Evolutionary conservation across 2,113 vertebrate species (phyloP), one percentile per base, ranked within the genome.

Genomic region (Butorides virescens): DNA sequence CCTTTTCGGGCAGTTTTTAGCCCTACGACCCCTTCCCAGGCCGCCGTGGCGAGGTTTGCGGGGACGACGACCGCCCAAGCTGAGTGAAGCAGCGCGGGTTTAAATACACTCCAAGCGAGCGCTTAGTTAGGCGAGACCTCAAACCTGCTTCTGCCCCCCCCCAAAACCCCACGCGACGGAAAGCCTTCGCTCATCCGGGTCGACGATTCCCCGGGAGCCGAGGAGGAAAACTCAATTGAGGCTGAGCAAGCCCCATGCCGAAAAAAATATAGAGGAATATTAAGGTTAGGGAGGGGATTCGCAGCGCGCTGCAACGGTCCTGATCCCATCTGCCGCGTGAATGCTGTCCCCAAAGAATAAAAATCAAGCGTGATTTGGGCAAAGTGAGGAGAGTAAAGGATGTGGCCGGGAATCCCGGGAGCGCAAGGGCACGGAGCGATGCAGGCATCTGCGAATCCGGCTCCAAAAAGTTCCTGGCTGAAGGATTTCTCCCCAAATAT

Each of bases 111-210:
- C 66, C 23, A 8, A 49, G 15, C 11, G 3, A n/a, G 36, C 5
- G 4, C 67, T 72, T 29, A 7, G 14, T 26, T 21, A 9, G 23
- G 15, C 7, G 3, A 50, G 67, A 23, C 29, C 27, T 2, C 49
- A 26, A 22, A 27, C 9, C 2, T 2, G 66, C 25, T 61, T 42
- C n/a, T 11, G 9, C 6, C 0, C 10, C 0, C n/a, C n/a, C n/a
- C 44, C 17, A 56, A 70, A 39, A 14, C 58, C 74, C 44, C 36
- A 5, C 4, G 25, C 2, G 13, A 15, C 42, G 16, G 44, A 37
- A n/a, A 71, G 46, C 71, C 19, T 39, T 56, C 4, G 67, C 62
- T 66, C 52, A n/a, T n/a, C n/a, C n/a, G 15, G 37, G 36, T 25
- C 26, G n/a, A 30, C 2, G 5, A 44, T 42, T 17, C 23, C 61